Base-by-base conservation (phyloP, 2,113 vertebrate genomes). In the Paraplagusia blochii region DNA sequence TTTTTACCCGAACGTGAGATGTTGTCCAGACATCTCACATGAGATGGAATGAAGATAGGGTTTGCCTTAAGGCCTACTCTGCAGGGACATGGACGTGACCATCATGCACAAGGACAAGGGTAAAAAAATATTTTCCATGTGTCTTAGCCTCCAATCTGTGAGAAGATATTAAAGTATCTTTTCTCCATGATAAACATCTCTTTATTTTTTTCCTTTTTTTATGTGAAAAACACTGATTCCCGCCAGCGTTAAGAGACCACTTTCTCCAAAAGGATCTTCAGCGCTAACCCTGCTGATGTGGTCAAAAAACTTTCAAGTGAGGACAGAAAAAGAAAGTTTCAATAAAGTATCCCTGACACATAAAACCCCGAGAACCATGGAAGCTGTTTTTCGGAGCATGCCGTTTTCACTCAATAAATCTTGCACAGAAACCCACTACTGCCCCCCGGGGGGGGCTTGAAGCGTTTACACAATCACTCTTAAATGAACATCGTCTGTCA, bases 401-500 rank as follows among this genome's bases (percentile, higher is more conserved):
- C 66, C 35, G 58, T 83, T 58, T 81, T 53, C 54, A 55, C 60
- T 66, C 52, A 66, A 29, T 77, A 69, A 66, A 19, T 80, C 57
- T 79, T 47, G 43, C 59, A 47, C 22, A 29, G 22, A 29, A 56
- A 34, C 29, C 43, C 49, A 69, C 63, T 61, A n/a, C n/a, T n/a
- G n/a, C n/a, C n/a, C n/a, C n/a, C n/a, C n/a, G n/a, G n/a, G n/a
- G 5, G 9, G 66, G 74, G 69, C 6, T 12, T 15, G 44, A 39
- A 58, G 65, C 64, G 44, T 79, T 72, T 73, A 74, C 74, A 74
- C 42, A 43, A 81, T 81, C 81, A 43, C 67, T 80, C 68, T 58
- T 66, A 74, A 78, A 78, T 81, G 77, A 84, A 72, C 61, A 80
- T 66, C 63, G 73, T 81, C 59, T 81, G 77, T 81, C 81, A 87